Conservation (phyloP, 2,797 vertebrate genomes). For the Aythya fuligula region DNA sequence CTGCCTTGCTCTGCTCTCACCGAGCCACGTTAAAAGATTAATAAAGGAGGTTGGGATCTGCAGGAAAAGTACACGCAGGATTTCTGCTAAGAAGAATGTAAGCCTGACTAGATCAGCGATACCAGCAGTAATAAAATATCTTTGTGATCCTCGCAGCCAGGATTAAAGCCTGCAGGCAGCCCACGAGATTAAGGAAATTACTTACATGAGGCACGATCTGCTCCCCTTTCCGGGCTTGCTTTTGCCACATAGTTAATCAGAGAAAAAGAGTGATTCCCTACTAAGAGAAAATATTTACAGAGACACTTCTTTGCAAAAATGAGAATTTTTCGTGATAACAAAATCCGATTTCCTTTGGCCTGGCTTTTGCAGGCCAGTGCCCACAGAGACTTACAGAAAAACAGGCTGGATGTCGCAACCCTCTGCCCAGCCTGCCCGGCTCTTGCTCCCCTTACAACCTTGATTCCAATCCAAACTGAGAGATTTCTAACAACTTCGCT, state of each 20-base stretch:
- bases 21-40: not conserved
- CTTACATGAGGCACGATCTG: not conserved
- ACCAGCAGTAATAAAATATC: not conserved
- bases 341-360: conserved; percentile 25
- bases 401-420: not conserved
- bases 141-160: not conserved
- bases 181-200: conserved; percentile 37
- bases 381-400: not conserved
- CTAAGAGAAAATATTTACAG: not conserved
- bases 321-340: not conserved
- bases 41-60: not conserved
- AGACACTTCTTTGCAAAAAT: not conserved
- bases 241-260: not conserved
- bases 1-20: not conserved
- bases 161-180: not conserved
- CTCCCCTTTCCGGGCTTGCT: not conserved
- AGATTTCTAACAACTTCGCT: no score
- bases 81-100: not conserved
- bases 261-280: not conserved
- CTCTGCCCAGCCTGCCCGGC: not conserved
- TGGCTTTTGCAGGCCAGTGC: not conserved
- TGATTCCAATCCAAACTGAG: no score
- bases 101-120: not conserved
- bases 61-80: not conserved
- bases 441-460: no score